Evolutionary conservation across 2,888 invertebrate genomes (phyloP).

Genomic region (Phymatocera aterrima): DNA sequence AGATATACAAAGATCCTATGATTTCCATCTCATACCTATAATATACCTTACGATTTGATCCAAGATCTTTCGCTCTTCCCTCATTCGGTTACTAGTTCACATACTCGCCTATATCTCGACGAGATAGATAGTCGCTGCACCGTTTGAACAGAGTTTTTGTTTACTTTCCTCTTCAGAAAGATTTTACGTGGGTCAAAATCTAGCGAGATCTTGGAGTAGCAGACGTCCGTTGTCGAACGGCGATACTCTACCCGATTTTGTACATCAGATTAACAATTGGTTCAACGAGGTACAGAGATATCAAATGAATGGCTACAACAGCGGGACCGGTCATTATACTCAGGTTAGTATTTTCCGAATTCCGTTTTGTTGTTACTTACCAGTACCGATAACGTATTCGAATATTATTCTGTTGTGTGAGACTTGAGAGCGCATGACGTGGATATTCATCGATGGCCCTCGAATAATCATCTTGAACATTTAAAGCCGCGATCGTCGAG

Average conservation of each 20-base stretch:
- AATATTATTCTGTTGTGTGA: neutral
- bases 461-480: too few species aligned
- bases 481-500: too few species aligned
- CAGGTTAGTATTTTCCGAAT: constrained; percentile 79
- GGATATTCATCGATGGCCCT: neutral
- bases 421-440: neutral
- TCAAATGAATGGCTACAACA: constrained; percentile 80
- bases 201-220: constrained; percentile 89
- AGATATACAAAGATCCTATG: too few species aligned
- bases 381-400: too few species aligned
- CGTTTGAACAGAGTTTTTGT: constrained; percentile 25
- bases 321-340: constrained; percentile 88
- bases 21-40: too few species aligned
- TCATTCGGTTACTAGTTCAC: too few species aligned
- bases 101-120: too few species aligned
- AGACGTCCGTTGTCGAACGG: constrained; percentile 77
- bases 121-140: neutral
- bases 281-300: constrained; percentile 85
- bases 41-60: too few species aligned
- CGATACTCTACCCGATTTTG: constrained; percentile 84
- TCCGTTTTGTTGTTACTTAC: too few species aligned
- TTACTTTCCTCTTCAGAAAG: constrained; percentile 76
- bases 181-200: constrained; percentile 91
- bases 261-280: constrained; percentile 87
- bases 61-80: too few species aligned